These are phyloP conservation scores for Euphonia xanthogaster DNA, from an alignment of 2,797 vertebrate genomes.

Conservation along the genomic window DNA sequence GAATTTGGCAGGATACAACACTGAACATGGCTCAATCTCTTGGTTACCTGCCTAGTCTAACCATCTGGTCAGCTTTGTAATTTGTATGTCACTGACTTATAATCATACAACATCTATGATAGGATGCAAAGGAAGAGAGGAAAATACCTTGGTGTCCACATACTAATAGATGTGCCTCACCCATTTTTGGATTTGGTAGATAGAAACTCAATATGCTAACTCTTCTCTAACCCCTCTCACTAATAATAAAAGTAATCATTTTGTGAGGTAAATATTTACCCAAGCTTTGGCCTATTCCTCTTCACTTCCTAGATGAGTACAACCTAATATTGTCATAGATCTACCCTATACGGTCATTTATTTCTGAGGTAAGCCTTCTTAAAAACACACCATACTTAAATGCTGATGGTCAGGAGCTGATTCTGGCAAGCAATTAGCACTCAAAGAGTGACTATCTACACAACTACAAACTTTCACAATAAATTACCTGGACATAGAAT, in stretches of 20 bases:
- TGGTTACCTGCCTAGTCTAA: not conserved
- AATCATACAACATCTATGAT: not conserved
- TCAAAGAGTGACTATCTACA: not conserved
- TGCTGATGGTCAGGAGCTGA: not conserved
- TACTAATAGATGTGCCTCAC: not conserved
- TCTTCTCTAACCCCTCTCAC: not conserved
- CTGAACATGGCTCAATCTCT: not conserved
- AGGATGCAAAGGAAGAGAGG: not conserved
- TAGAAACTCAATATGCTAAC: not conserved
- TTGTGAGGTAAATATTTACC: not conserved
- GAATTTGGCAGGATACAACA: not conserved
- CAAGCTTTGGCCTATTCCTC: not conserved
- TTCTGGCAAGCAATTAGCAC: not conserved
- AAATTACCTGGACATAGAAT: not conserved
- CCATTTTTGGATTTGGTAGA: not conserved
- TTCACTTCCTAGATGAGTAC: not conserved
- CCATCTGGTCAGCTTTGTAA: not conserved
- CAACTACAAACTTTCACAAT: not conserved
- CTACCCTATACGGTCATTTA: not conserved
- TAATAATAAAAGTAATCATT: not conserved
- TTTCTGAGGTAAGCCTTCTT: not conserved
- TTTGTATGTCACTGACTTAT: not conserved
- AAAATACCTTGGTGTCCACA: not conserved
- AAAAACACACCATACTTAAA: not conserved
- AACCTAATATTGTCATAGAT: not conserved